These are phyloP conservation scores for Arctocebus calabarensis DNA, from an alignment of 2,797 vertebrate genomes.

Conservation along the genomic window DNA sequence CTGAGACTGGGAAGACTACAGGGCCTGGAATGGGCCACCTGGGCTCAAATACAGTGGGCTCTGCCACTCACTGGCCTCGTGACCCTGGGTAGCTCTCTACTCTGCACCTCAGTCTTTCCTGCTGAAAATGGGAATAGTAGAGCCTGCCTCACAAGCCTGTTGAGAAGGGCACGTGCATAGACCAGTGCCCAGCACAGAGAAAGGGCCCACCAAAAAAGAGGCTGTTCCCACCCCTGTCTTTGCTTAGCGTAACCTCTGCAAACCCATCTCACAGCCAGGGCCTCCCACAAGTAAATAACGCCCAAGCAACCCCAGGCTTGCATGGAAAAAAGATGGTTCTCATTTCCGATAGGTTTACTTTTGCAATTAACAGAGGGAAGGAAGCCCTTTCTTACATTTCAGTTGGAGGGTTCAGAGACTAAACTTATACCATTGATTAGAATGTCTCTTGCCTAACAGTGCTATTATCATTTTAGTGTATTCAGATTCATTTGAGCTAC, in stretches of 20 bases:
- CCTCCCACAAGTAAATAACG: background rate
- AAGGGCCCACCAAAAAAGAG: accelerated
- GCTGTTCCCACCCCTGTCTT: accelerated
- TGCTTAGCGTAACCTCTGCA: accelerated
- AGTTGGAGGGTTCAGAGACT: conserved; percentile 65
- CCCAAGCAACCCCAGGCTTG: background rate
- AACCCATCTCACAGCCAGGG: accelerated
- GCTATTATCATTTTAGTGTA: background rate
- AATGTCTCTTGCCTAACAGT: conserved; percentile 45
- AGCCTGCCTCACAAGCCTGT: accelerated
- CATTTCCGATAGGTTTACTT: conserved; percentile 49
- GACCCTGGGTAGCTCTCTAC: background rate
- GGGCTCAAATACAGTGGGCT: background rate
- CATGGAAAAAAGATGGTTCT: background rate
- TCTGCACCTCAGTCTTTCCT: background rate
- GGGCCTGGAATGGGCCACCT: background rate
- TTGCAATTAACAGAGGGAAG: conserved; percentile 39
- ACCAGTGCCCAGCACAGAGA: accelerated
- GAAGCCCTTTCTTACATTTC: background rate
- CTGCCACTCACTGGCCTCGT: accelerated
- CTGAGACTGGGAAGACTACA: accelerated
- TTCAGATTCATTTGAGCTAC: conserved; percentile 60
- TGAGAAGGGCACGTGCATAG: accelerated
- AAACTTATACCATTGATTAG: conserved; percentile 54
- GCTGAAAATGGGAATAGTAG: accelerated